phyloP scores from a whole-genome alignment of 1,140 invertebrate species.

The Drosophila eugracilis region DNA sequence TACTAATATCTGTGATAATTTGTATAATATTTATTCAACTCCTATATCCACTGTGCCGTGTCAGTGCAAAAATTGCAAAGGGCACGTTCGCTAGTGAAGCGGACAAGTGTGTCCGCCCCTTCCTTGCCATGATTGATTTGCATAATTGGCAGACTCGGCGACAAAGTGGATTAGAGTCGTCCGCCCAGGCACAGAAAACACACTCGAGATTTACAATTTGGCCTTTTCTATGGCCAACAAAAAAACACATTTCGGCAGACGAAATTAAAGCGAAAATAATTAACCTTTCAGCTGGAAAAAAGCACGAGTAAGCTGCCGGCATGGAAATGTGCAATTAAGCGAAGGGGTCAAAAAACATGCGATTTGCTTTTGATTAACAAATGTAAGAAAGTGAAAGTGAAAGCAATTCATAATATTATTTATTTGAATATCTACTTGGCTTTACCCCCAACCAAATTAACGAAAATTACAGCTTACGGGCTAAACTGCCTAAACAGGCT shows the following conservation, averaged over 20 bases:
- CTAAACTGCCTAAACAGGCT: neutral
- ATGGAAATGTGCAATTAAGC: neutral
- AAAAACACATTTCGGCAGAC: slow-evolving; percentile 12
- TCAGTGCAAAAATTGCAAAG: slow-evolving; percentile 1
- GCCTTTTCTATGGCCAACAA: slow-evolving; percentile 4
- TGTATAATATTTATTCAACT: neutral
- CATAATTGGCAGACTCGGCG: slow-evolving; percentile 61
- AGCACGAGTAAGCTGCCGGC: neutral
- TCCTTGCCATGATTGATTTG: slow-evolving; percentile 54
- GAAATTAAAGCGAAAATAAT: slow-evolving; percentile 34
- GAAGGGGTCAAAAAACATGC: neutral
- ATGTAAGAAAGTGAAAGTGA: no score
- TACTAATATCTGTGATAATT: neutral
- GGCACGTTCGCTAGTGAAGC: slow-evolving; percentile 29
- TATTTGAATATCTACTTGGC: neutral
- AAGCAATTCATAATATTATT: neutral
- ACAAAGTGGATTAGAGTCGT: slow-evolving; percentile 50
- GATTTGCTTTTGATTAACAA: neutral
- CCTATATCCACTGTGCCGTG: slow-evolving; percentile 4
- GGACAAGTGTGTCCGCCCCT: slow-evolving; percentile 20
- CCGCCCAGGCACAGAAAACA: slow-evolving; percentile 2
- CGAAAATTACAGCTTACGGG: neutral
- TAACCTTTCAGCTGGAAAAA: neutral
- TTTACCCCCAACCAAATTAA: neutral
- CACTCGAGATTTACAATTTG: slow-evolving; percentile 14